Conservation (phyloP, 2,888 invertebrate species). For the Cotesia congregata region DNA sequence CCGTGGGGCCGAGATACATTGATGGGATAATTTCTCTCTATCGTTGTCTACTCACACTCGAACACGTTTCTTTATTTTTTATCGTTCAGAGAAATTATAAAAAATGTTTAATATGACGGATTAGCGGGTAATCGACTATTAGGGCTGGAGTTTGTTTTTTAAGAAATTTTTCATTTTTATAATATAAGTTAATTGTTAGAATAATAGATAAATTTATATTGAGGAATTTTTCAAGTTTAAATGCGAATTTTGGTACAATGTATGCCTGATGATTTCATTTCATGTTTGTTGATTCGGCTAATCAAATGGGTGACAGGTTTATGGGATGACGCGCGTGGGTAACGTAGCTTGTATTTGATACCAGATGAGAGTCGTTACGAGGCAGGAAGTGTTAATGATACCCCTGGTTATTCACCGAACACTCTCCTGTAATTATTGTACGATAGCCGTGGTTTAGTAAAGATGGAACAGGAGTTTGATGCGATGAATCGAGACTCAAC, state of each 20-base stretch:
- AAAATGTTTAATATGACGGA: not conserved
- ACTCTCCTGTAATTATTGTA: slow-evolving; percentile 67
- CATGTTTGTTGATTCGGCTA: slow-evolving; percentile 45
- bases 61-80: slow-evolving; percentile 6
- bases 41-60: slow-evolving; percentile 25
- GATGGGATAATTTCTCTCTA: slow-evolving; percentile 44
- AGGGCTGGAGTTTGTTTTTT: not conserved
- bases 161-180: too few species aligned
- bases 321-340: slow-evolving; percentile 60
- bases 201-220: too few species aligned
- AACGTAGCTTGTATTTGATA: slow-evolving; percentile 50
- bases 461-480: slow-evolving; percentile 40
- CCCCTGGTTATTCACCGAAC: slow-evolving; percentile 67
- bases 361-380: slow-evolving; percentile 68
- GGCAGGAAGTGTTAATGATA: slow-evolving; percentile 70
- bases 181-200: too few species aligned
- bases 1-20: slow-evolving; percentile 50
- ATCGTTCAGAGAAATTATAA: not conserved
- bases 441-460: slow-evolving; percentile 53
- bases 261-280: too few species aligned
- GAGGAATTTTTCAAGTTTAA: too few species aligned
- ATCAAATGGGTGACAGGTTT: slow-evolving; percentile 64
- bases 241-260: too few species aligned
- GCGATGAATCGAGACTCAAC: not conserved
- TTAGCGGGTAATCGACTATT: not conserved